A percentile compares a stretch with the other conserved stretches of the same genome.
Conservation (phyloP, 2,888 invertebrate genomes). For the Sphecodes monilicornis region DNA sequence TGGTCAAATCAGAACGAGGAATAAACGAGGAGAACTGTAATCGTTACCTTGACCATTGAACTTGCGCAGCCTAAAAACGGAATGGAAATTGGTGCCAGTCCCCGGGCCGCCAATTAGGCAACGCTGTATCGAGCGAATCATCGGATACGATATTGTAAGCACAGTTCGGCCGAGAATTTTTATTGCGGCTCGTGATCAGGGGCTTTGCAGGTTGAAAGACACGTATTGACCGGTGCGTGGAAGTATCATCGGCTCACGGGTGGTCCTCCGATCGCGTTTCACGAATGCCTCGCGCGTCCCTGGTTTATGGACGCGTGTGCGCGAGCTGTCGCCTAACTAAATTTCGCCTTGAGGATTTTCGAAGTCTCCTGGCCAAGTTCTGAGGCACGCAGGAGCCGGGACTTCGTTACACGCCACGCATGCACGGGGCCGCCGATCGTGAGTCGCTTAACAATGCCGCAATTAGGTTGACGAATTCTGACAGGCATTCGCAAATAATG, state of each 20-base stretch:
- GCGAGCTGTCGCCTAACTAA: conserved; percentile 79
- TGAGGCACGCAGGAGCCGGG: conserved; percentile 35
- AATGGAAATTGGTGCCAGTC: conserved; percentile 1
- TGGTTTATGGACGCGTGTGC: conserved; percentile 81
- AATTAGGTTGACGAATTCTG: conserved; percentile 69
- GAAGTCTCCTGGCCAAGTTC: conserved; percentile 56
- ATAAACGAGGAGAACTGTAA: background rate
- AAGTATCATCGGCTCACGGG: conserved; percentile 68
- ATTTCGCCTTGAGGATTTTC: conserved; percentile 76
- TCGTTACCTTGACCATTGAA: background rate
- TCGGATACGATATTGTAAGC: conserved; percentile 6
- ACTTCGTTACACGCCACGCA: conserved; percentile 62
- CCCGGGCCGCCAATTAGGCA: background rate
- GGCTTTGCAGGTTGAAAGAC: conserved; percentile 44
- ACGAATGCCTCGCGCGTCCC: conserved; percentile 80
- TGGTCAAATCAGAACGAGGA: background rate
- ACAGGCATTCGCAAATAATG: conserved; percentile 64
- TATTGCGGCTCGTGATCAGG: conserved; percentile 66
- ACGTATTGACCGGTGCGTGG: conserved; percentile 25
- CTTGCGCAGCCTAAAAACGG: background rate
- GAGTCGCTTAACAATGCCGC: conserved; percentile 73
- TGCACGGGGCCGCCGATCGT: conserved; percentile 69
- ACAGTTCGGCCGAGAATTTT: conserved; percentile 51
- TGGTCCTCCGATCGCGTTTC: conserved; percentile 76
- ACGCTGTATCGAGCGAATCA: background rate